Base-by-base conservation (phyloP, 2,797 vertebrate species). In the Peromyscus attwateri region DNA sequence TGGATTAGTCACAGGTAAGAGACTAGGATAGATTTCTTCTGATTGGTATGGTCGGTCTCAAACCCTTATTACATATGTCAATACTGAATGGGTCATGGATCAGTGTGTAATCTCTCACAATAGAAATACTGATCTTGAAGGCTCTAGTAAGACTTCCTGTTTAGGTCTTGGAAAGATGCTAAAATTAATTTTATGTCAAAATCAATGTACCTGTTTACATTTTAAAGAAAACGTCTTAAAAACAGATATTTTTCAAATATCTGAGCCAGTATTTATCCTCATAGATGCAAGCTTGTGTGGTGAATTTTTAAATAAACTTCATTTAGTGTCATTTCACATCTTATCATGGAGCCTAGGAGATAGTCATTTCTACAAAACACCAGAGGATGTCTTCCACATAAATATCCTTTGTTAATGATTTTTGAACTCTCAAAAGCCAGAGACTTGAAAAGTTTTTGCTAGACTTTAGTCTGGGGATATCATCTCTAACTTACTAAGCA, bases 231-330 rank as follows among this genome's bases (percentile, higher is more conserved):
- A n/a, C 6, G 29, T 73, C 34, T 66, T 70, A 64, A 64, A 64
- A 64, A 49, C 31, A 68, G 7, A 84, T 81, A 73, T 76, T 83
- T 87, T 80, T n/a, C 25, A 95, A 80, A 76, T n/a, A 37, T 88
- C 12, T 62, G 40, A 25, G 9, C 6, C n/a, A n/a, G 1, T 64
- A 88, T 49, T 88, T 66, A 87, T 13, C 1, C 4, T 75, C 34
- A 73, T n/a, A 84, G 87, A 29, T 55, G 10, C 83, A 94, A 75
- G 3, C 64, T 27, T 66, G 12, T 57, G 2, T 46, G 21, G 1
- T 34, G 31, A 71, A 83, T 27, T 25, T 55, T 57, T 60, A 84
- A 64, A 37, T 66, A 0, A 62, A 84, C 1, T 70, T 83, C 27
- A 75, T 55, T 81, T 34, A 79, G 29, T 60, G 11, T 40, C 87